These are phyloP conservation scores for Hyla sarda DNA, from an alignment of 2,113 vertebrate genomes.

Conservation along the genomic window DNA sequence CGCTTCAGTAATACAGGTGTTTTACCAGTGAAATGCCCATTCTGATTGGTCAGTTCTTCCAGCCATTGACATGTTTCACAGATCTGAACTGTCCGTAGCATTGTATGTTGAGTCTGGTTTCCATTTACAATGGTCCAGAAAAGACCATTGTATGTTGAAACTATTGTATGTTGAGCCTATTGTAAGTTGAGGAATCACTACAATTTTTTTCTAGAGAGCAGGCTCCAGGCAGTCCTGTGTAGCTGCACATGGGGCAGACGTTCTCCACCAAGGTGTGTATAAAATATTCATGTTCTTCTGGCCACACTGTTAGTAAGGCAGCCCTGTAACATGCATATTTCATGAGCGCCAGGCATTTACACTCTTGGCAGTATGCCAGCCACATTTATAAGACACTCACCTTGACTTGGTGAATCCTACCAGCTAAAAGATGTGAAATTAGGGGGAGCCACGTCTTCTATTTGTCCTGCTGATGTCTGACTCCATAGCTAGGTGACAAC, in stretches of 20 bases:
- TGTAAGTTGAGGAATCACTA: too few species aligned
- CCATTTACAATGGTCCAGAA: too few species aligned
- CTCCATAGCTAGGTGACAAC: background rate
- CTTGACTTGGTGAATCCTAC: background rate
- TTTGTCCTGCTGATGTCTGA: too few species aligned
- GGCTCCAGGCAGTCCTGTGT: background rate
- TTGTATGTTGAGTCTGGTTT: too few species aligned
- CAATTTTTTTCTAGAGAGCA: background rate
- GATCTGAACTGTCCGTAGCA: too few species aligned
- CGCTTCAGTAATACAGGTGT: too few species aligned
- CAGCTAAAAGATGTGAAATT: background rate
- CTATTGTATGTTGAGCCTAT: too few species aligned
- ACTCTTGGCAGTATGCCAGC: background rate
- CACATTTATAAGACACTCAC: background rate
- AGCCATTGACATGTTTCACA: too few species aligned
- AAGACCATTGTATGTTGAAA: too few species aligned
- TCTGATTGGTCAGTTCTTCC: too few species aligned
- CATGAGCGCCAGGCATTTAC: background rate
- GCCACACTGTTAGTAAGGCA: background rate
- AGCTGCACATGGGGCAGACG: background rate
- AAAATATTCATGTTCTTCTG: background rate
- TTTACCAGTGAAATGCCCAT: too few species aligned
- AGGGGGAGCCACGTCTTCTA: background rate
- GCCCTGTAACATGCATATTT: conserved; percentile 17
- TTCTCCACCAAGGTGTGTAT: background rate